phyloP scores from a whole-genome alignment of 2,888 invertebrate species.

The Aphodius sticticus region DNA sequence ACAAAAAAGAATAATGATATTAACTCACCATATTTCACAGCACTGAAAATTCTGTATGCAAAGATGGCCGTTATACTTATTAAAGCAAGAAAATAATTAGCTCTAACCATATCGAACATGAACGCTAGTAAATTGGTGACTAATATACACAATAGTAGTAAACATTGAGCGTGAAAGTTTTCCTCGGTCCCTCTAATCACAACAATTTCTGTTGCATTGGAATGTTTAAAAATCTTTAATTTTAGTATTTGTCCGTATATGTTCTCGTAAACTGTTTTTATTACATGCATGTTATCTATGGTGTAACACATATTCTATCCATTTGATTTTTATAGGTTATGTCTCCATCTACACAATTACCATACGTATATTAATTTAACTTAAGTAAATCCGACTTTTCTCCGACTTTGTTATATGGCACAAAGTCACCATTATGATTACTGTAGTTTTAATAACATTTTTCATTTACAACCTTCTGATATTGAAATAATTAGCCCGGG shows the following conservation, averaged over 20 bases:
- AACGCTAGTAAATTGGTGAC: slow-evolving; percentile 39
- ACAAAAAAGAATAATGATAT: neutral
- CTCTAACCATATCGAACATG: slow-evolving; percentile 32
- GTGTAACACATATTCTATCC: neutral
- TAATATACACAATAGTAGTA: slow-evolving; percentile 38
- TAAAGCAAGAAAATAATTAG: slow-evolving; percentile 35
- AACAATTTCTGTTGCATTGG: slow-evolving; percentile 40
- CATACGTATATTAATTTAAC: neutral
- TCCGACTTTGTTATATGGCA: neutral
- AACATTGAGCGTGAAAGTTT: slow-evolving; percentile 36
- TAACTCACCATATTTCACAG: slow-evolving; percentile 51
- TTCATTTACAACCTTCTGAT: neutral
- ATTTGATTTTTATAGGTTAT: neutral
- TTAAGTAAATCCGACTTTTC: neutral
- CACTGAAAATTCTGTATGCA: slow-evolving; percentile 43
- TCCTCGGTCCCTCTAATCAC: slow-evolving; percentile 40
- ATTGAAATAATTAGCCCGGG: neutral
- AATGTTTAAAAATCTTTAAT: slow-evolving; percentile 36
- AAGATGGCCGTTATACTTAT: slow-evolving; percentile 39
- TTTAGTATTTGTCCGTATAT: slow-evolving; percentile 40
- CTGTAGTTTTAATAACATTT: neutral
- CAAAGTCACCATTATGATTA: neutral
- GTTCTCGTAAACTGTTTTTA: slow-evolving; percentile 39
- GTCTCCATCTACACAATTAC: neutral
- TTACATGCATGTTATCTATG: neutral